Evolutionary conservation across 53 echinoderm and acorn worm species (phyloP).

Genomic region (Glandiceps talaboti): DNA sequence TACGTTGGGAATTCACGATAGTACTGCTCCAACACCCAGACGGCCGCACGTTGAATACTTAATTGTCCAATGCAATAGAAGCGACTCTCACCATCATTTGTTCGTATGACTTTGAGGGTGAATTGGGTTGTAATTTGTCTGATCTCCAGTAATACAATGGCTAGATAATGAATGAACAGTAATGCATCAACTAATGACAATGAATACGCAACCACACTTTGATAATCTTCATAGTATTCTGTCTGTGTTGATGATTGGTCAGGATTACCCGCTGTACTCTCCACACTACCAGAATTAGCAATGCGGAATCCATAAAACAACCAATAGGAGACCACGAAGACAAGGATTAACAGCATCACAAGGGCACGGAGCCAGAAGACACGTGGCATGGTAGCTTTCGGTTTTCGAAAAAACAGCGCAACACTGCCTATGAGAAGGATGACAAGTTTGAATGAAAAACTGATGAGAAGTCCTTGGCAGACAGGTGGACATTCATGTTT

Average conservation of each 20-base stretch:
- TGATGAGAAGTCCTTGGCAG: slow-evolving; percentile 98
- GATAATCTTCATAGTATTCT: slow-evolving; percentile 23
- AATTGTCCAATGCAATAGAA: slow-evolving; percentile 84
- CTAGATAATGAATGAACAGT: slow-evolving; percentile 84
- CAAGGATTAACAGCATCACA: slow-evolving; percentile 45
- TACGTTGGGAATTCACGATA: slow-evolving; percentile 86
- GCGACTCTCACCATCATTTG: slow-evolving; percentile 67
- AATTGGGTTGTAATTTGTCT: slow-evolving; percentile 73
- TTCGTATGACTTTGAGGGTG: slow-evolving; percentile 79
- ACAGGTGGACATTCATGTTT: slow-evolving; percentile 39
- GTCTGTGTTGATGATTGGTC: slow-evolving; percentile 5
- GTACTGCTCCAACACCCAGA: slow-evolving; percentile 82
- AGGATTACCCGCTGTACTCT: neutral
- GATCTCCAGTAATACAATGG: slow-evolving; percentile 77
- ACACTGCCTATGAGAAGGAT: slow-evolving; percentile 77
- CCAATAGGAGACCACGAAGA: slow-evolving; percentile 80
- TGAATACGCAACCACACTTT: slow-evolving; percentile 63
- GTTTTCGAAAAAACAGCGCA: slow-evolving; percentile 83
- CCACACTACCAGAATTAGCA: slow-evolving; percentile 8
- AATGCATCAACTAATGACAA: slow-evolving; percentile 83
- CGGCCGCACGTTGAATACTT: slow-evolving; percentile 81
- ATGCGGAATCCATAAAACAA: slow-evolving; percentile 81
- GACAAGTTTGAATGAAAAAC: slow-evolving; percentile 92
- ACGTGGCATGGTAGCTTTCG: slow-evolving; percentile 69
- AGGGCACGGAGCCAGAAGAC: slow-evolving; percentile 65